phyloP scores from a whole-genome alignment of 2,797 vertebrate genomes.

The Rhincodon typus region DNA sequence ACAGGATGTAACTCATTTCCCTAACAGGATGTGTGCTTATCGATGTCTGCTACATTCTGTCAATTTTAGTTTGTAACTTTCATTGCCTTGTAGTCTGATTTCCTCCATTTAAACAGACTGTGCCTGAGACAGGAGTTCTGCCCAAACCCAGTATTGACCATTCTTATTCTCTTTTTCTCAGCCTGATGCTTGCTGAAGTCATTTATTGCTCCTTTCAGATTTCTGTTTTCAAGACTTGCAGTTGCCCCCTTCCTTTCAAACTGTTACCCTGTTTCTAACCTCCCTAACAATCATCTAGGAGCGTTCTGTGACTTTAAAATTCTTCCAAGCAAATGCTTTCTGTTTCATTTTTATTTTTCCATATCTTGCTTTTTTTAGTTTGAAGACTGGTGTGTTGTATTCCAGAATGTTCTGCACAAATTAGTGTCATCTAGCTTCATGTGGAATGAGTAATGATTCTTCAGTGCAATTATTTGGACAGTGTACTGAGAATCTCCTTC shows the following conservation, averaged over 20 bases:
- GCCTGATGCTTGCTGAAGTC: too few species aligned
- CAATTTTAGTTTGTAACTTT: too few species aligned
- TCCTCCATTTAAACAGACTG: too few species aligned
- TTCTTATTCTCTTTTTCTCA: too few species aligned
- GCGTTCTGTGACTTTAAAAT: not conserved
- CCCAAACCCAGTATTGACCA: too few species aligned
- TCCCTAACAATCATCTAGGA: not conserved
- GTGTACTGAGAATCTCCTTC: not conserved
- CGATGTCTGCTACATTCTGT: too few species aligned
- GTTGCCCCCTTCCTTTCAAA: not conserved
- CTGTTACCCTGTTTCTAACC: too few species aligned
- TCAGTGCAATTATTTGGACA: slow-evolving; percentile 1
- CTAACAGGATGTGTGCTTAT: too few species aligned
- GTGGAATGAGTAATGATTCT: not conserved
- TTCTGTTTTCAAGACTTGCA: too few species aligned
- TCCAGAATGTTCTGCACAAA: not conserved
- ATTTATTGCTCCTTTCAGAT: too few species aligned
- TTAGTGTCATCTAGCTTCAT: not conserved
- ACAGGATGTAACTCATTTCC: not conserved
- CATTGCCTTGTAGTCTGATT: too few species aligned
- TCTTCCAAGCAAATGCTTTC: not conserved
- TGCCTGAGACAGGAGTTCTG: too few species aligned
- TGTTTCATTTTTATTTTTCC: not conserved
- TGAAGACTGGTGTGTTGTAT: not conserved
- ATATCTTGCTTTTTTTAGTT: not conserved